Base-by-base conservation (phyloP, 2,113 vertebrate genomes). In the Ictalurus punctatus region DNA sequence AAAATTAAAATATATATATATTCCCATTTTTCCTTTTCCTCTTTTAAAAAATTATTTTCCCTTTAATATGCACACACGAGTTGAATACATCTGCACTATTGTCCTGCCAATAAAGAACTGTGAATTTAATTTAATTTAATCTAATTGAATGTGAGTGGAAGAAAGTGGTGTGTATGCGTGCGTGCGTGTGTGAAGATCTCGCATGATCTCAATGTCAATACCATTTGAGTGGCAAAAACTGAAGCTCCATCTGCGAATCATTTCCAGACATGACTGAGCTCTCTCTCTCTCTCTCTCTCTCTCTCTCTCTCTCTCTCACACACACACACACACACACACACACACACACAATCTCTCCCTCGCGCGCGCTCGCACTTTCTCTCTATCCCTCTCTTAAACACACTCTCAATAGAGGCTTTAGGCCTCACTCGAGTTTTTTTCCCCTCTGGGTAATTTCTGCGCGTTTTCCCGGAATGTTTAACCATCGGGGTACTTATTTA, bases 381-480 rank as follows among this genome's bases (percentile, higher is more conserved):
- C 81, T 37, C 81, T 59, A 23, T 71, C 54, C 21, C 81, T 34
- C 63, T 74, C 67, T 71, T 59, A 73, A 48, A 65, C 73, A 78
- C 44, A 83, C 40, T 85, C 40, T 85, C 56, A 65, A 81, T 52
- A 84, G 37, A 87, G 65, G 85, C 80, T 90, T 87, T 87, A 54
- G 61, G 89, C 54, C 37, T 84, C 19, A 30, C 48, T 69, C 82
- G 14, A 30, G 81, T 63, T 74, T 48, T 73, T 74, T 37, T 17
- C 2, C 40, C n/a, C 67, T 73, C 81, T 61, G 40, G 1, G 58
- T 87, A 74, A 85, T 85, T 91, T 78, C 67, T 59, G 61, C 37
- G 40, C 61, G 8, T 63, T 88, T 91, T 91, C 90, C 86, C 88
- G 88, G 90, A 91, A 91, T 90, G 86, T 79, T 86, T 81, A 89